phyloP scores from a whole-genome alignment of 2,113 vertebrate genomes.

The Lamprotornis superbus region DNA sequence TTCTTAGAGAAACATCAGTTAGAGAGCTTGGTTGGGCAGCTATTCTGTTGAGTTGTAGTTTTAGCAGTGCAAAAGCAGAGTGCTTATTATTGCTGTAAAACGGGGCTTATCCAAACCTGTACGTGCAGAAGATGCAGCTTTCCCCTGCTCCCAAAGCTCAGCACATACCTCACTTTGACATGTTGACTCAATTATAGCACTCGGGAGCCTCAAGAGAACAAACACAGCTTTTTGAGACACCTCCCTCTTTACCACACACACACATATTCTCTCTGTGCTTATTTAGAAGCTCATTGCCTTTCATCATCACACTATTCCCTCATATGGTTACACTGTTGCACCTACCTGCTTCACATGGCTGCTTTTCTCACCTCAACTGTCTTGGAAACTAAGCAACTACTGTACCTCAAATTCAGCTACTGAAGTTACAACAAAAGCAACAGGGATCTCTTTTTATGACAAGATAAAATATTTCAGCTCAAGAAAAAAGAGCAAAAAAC shows the following conservation, averaged over 20 bases:
- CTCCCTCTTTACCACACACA: background rate
- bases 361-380: background rate
- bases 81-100: background rate
- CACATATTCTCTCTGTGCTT: background rate
- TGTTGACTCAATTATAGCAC: constrained; percentile 40
- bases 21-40: background rate
- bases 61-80: background rate
- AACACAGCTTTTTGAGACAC: background rate
- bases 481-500: background rate
- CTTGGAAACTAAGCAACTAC: background rate
- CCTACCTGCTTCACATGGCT: fast-evolving
- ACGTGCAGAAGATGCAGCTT: background rate
- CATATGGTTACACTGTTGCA: background rate
- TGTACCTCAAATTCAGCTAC: background rate
- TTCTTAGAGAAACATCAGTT: background rate
- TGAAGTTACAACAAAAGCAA: background rate
- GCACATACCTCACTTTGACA: constrained; percentile 45
- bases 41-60: background rate
- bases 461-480: background rate
- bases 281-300: background rate
- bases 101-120: background rate
- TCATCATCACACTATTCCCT: background rate
- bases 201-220: background rate
- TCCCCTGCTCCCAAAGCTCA: background rate
- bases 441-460: background rate